Conservation (phyloP, 2,888 invertebrate species). For the Drosophila meridiana region DNA sequence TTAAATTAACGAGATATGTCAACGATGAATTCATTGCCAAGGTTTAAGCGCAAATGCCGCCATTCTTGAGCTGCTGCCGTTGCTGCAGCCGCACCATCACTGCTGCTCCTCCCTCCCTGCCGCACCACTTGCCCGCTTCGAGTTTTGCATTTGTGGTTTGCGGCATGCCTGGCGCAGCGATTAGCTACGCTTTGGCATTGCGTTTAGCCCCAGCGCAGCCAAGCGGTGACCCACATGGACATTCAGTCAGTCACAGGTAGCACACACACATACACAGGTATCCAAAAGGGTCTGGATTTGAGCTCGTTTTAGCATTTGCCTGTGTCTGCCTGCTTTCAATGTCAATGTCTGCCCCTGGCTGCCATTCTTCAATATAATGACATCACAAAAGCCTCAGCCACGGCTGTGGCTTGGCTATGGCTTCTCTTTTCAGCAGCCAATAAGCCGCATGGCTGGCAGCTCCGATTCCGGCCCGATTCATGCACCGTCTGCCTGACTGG, state of each 20-base stretch:
- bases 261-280: constrained; percentile 11
- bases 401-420: constrained; percentile 5
- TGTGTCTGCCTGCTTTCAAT: constrained; percentile 68
- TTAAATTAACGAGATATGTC: constrained; percentile 85
- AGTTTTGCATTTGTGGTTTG: constrained; percentile 63
- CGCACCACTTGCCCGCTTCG: not conserved
- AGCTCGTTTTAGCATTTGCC: constrained; percentile 20
- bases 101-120: not conserved
- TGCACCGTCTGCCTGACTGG: constrained; percentile 15
- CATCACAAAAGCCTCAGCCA: constrained; percentile 83
- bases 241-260: constrained; percentile 71
- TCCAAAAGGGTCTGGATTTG: constrained; percentile 27
- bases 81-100: constrained; percentile 39
- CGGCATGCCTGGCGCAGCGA: constrained; percentile 71
- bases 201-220: constrained; percentile 49
- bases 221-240: constrained; percentile 65
- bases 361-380: constrained; percentile 84
- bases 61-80: constrained; percentile 76
- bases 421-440: constrained; percentile 59
- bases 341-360: constrained; percentile 73
- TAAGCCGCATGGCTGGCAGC: constrained; percentile 47
- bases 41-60: constrained; percentile 84
- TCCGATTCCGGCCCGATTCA: constrained; percentile 19
- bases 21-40: constrained; percentile 84
- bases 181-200: constrained; percentile 79